phyloP scores from a whole-genome alignment of 2,113 vertebrate genomes.

The Balaenoptera acutorostrata region DNA sequence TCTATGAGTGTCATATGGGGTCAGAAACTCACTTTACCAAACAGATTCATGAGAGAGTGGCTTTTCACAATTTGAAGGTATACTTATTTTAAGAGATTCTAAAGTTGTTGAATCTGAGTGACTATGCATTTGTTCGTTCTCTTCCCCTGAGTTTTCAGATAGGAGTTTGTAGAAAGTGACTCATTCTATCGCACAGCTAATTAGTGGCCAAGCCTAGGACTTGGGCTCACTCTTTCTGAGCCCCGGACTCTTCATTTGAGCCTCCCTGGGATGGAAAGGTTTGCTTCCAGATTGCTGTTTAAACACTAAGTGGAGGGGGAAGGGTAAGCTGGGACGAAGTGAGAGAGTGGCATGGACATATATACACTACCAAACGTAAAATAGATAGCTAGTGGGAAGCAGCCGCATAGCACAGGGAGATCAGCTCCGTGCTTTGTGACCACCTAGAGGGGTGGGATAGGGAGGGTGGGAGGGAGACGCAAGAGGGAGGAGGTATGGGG shows the following conservation, averaged over 20 bases:
- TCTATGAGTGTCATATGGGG: not conserved
- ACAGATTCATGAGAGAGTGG: not conserved
- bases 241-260: not conserved
- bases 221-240: not conserved
- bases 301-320: not conserved
- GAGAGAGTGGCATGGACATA: too few species aligned
- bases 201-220: not conserved
- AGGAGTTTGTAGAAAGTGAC: not conserved
- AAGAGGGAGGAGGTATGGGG: too few species aligned
- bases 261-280: not conserved
- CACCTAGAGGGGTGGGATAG: too few species aligned
- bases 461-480: too few species aligned
- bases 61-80: not conserved
- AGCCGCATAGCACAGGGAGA: too few species aligned
- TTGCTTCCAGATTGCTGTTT: not conserved
- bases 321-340: too few species aligned
- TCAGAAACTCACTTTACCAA: not conserved
- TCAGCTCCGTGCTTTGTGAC: too few species aligned
- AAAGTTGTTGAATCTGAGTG: not conserved
- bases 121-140: not conserved
- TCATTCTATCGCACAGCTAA: not conserved
- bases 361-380: too few species aligned
- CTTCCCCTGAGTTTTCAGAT: not conserved
- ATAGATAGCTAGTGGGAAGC: too few species aligned
- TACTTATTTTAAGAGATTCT: constrained; percentile 21